Evolutionary conservation across 2,797 vertebrate species (phyloP).

Genomic region (Ctenopoma multispine): DNA sequence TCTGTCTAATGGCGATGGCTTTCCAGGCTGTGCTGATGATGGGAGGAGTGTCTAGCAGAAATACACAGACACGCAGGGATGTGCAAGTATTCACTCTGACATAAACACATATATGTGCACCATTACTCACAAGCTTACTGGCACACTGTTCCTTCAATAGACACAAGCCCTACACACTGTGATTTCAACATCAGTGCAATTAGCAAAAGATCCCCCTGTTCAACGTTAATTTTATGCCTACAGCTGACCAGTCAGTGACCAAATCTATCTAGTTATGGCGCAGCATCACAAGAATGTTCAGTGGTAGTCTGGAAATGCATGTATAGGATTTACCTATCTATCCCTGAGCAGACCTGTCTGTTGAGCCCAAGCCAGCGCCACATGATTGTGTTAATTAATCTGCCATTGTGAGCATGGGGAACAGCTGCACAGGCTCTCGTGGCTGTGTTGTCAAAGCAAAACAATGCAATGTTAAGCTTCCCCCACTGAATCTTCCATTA

Average conservation of each 20-base stretch:
- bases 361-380: conserved; percentile 98
- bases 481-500: conserved; percentile 96
- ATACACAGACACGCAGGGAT: conserved; percentile 11
- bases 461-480: conserved; percentile 99
- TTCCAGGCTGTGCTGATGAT: conserved; percentile 43
- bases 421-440: conserved; percentile 98
- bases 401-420: conserved; percentile 99
- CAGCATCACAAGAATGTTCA: conserved; percentile 89
- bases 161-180: conserved; percentile 6
- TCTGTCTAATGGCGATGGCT: conserved; percentile 79
- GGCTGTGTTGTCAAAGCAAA: conserved; percentile 99
- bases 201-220: conserved; percentile 73
- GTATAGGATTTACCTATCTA: conserved; percentile 99
- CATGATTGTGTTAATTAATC: conserved; percentile 99
- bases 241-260: conserved; percentile 91
- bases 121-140: conserved; percentile 18
- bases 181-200: conserved; percentile 86
- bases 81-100: conserved; percentile 16
- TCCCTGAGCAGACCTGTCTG: conserved; percentile 97
- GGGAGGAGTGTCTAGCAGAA: conserved; percentile 50
- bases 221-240: conserved; percentile 63
- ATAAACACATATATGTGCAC: conserved; percentile 33
- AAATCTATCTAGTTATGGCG: conserved; percentile 90
- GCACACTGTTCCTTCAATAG: conserved; percentile 35
- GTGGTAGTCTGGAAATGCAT: conserved; percentile 91